Conservation (phyloP, 2,113 vertebrate genomes). For the human (Homo sapiens) region DNA sequence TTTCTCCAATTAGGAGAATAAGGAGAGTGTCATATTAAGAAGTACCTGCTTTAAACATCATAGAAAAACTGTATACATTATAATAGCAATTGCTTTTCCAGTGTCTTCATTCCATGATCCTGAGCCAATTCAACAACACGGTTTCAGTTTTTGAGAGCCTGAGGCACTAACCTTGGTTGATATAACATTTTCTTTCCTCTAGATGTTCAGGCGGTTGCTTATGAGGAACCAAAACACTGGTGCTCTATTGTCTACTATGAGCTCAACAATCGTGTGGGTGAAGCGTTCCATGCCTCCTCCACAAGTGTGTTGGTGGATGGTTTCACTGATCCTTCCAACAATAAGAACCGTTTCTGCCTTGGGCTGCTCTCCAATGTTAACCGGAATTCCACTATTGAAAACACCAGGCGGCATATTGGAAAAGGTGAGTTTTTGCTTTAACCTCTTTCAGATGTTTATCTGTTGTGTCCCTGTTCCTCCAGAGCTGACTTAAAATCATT, state of each 20-base stretch:
- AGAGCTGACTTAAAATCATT: neutral
- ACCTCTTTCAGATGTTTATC: neutral
- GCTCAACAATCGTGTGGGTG: constrained; percentile 98
- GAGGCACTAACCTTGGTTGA: neutral
- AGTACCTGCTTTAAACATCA: neutral
- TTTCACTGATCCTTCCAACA: constrained; percentile 99
- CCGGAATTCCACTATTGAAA: constrained; percentile 99
- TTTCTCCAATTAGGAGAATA: neutral
- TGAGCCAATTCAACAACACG: neutral
- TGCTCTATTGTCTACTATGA: constrained; percentile 99
- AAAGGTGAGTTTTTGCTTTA: constrained; percentile 87
- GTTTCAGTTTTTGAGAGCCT: constrained; percentile 11
- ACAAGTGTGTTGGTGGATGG: constrained; percentile 98
- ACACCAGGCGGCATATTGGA: constrained; percentile 97
- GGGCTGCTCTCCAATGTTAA: constrained; percentile 99
- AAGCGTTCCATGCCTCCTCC: constrained; percentile 97
- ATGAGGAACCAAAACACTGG: constrained; percentile 98
- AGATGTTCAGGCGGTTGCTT: constrained; percentile 98
- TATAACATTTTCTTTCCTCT: constrained; percentile 75
- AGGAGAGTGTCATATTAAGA: neutral
- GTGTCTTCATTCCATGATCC: neutral
- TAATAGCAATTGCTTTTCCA: neutral
- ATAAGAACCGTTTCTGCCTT: constrained; percentile 98
- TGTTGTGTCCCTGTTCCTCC: fast-evolving
- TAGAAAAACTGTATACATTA: neutral